Evolutionary conservation across 2,888 invertebrate genomes (phyloP), one percentile per base, ranked within the genome.

Genomic region (Flabesymbios commensalis): DNA sequence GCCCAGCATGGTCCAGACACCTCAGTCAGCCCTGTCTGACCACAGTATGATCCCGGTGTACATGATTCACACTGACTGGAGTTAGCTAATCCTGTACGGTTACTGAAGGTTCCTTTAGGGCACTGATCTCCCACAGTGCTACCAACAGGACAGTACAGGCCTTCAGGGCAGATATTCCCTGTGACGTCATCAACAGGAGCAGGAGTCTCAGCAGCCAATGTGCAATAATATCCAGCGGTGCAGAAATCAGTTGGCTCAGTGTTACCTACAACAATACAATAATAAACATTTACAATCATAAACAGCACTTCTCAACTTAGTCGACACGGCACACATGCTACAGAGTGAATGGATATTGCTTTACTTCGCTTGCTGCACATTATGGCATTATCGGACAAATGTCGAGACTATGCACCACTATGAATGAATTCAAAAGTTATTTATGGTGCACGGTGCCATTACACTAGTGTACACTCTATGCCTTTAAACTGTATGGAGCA

Each of bases 11-110:
- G 67, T 22, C 77, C 79, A 19, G 76, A 70, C 29, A 71, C 75
- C 0, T 58, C 63, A 2, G 75, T 78, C n/a, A 79, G 71, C 33
- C 79, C 79, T 0, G 74, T 72, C 28, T 52, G 70, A 26, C 69
- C 71, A 67, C 80, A 80, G 69, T 78, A 78, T 61, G 70, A 71
- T 1, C 79, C 80, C 19, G 76, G 74, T 0, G 75, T 76, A 62
- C 80, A 80, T 22, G 59, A 51, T 7, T 71, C 65, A 63, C 80
- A 80, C 51, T 78, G 72, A 3, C 68, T 64, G n/a, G 63, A 63
- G 47, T 66, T 70, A 19, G 57, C 65, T 32, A 79, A 69, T 4
- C 78, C 78, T 3, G 61, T 65, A 10, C 51, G 57, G 59, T 70
- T 74, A 67, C 75, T 78, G 48, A 63, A 63, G 0, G 77, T 78